phyloP scores from a whole-genome alignment of 2,113 vertebrate species.

The Mirza zaza region DNA sequence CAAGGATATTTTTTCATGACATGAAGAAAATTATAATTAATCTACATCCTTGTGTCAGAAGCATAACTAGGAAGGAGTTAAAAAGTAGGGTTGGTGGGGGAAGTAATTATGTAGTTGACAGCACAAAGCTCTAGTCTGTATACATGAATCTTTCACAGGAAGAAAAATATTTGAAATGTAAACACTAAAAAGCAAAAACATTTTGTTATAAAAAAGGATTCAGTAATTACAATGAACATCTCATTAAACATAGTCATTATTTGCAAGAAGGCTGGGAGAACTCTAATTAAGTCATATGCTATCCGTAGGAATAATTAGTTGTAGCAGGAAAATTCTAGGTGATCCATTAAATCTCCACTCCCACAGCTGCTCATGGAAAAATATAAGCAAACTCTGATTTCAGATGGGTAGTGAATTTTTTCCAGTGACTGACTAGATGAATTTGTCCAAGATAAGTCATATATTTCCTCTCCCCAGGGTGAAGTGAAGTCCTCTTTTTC shows the following conservation, averaged over 20 bases:
- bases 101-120: slow-evolving; percentile 11
- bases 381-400: slow-evolving; percentile 6
- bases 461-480: neutral
- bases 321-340: slow-evolving; percentile 70
- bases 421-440: neutral
- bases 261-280: slow-evolving; percentile 30
- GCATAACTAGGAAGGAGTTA: neutral
- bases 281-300: slow-evolving; percentile 70
- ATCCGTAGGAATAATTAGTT: slow-evolving; percentile 63
- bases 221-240: slow-evolving; percentile 59
- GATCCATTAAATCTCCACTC: slow-evolving; percentile 44
- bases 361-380: slow-evolving; percentile 40
- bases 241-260: slow-evolving; percentile 59
- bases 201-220: slow-evolving; percentile 31
- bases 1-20: neutral
- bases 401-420: neutral
- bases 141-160: neutral
- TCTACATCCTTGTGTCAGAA: neutral
- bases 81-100: neutral
- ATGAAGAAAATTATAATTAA: slow-evolving; percentile 19
- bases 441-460: neutral
- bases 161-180: slow-evolving; percentile 60
- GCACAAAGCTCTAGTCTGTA: neutral
- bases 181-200: slow-evolving; percentile 37
- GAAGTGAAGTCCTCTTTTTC: neutral